Evolutionary conservation across 2,113 vertebrate genomes (phyloP).

Genomic region (Carassius gibelio): DNA sequence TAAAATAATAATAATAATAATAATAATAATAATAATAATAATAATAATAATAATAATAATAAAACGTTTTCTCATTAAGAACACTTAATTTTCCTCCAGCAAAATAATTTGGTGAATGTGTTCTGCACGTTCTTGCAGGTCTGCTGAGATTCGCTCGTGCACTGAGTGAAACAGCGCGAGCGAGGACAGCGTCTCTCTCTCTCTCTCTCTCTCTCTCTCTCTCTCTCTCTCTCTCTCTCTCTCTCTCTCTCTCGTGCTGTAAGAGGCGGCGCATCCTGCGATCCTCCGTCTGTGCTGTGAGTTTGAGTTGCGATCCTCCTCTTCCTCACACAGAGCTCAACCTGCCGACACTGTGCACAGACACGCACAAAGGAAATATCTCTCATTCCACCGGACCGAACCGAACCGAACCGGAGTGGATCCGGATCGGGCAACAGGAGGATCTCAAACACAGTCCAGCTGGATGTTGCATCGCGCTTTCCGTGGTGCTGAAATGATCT

Average conservation of each 20-base stretch:
- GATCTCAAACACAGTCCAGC: background rate
- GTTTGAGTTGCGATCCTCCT: conserved; percentile 26
- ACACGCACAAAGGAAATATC: background rate
- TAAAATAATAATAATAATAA: too few species aligned
- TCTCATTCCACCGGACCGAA: too few species aligned
- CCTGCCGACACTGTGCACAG: background rate
- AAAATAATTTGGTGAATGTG: background rate
- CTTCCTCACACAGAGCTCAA: conserved; percentile 5
- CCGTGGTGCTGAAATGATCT: conserved; percentile 22
- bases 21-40: too few species aligned
- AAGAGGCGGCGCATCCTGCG: conserved; percentile 28
- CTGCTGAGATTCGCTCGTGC: background rate
- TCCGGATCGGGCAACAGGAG: conserved; percentile 8
- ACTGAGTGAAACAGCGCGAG: background rate
- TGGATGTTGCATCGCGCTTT: conserved; percentile 27
- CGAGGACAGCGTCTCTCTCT: background rate
- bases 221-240: too few species aligned
- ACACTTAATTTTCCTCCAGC: too few species aligned
- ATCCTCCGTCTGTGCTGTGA: background rate
- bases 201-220: too few species aligned
- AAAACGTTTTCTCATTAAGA: too few species aligned
- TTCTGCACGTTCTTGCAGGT: background rate
- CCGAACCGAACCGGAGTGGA: background rate
- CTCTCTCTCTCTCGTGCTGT: background rate
- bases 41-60: too few species aligned